Conservation (phyloP, 2,113 vertebrate genomes). For the Takifugu flavidus region DNA sequence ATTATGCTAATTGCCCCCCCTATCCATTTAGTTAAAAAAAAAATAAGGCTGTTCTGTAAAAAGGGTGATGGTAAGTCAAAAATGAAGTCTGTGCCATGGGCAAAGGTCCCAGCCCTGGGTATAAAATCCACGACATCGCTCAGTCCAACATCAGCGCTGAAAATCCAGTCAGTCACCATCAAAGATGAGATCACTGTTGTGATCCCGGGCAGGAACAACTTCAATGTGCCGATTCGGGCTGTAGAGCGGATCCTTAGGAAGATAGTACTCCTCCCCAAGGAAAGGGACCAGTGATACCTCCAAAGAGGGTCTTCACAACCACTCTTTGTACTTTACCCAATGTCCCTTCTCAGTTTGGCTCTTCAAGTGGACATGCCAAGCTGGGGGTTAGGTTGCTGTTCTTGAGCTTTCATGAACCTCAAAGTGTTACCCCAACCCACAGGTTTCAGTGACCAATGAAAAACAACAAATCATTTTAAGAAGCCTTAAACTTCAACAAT, state of each 20-base stretch:
- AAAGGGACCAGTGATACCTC: slow-evolving; percentile 1
- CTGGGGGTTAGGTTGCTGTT: not conserved
- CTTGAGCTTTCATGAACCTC: not conserved
- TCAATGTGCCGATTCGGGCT: not conserved
- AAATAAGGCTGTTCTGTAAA: not conserved
- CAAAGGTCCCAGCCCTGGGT: too few species aligned
- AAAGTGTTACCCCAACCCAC: too few species aligned
- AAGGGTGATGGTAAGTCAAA: too few species aligned
- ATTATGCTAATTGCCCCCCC: not conserved
- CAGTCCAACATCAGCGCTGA: too few species aligned
- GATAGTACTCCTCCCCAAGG: not conserved
- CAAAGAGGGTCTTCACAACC: slow-evolving; percentile 37
- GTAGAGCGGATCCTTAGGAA: not conserved
- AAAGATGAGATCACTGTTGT: not conserved
- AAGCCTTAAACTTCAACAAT: not conserved
- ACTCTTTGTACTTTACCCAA: slow-evolving; percentile 69
- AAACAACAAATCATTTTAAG: not conserved
- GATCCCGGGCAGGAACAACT: not conserved
- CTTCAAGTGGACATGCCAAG: not conserved
- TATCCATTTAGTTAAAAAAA: not conserved
- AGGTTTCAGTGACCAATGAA: slow-evolving; percentile 1
- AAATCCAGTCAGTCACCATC: too few species aligned
- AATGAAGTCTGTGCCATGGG: too few species aligned
- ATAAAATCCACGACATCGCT: too few species aligned
- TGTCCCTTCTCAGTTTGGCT: not conserved